phyloP scores from a whole-genome alignment of 2,797 vertebrate genomes.

The Chaetodon trifasciatus region DNA sequence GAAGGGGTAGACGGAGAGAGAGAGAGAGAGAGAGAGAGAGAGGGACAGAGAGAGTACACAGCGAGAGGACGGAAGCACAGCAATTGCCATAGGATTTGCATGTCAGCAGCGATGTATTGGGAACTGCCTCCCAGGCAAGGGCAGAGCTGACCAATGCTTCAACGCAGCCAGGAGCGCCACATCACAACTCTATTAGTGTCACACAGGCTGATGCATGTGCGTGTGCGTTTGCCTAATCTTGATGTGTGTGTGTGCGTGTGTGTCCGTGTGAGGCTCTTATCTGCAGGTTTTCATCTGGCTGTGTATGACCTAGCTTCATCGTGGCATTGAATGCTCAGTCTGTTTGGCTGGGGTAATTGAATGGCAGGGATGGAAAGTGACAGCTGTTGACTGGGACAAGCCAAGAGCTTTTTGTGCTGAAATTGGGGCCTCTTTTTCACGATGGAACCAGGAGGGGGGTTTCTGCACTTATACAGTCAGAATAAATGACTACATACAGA shows the following conservation, averaged over 20 bases:
- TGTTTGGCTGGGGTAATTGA: conserved; percentile 49
- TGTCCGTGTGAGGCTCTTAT: conserved; percentile 52
- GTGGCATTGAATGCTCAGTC: conserved; percentile 38
- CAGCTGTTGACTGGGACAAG: conserved; percentile 66
- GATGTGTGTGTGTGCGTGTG: conserved; percentile 27
- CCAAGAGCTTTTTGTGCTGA: conserved; percentile 49
- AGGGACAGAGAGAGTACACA: conserved; percentile 42
- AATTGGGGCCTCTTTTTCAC: conserved; percentile 32
- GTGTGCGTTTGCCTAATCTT: conserved; percentile 33
- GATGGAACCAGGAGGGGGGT: conserved; percentile 10
- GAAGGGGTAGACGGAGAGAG: conserved; percentile 42
- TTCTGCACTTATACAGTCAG: conserved; percentile 37
- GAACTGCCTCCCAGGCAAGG: conserved; percentile 78
- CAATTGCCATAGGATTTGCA: conserved; percentile 82
- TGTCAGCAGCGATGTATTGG: conserved; percentile 78
- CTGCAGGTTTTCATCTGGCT: conserved; percentile 67
- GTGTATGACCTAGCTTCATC: conserved; percentile 59
- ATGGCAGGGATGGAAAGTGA: conserved; percentile 62
- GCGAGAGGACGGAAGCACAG: conserved; percentile 60
- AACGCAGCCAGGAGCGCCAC: conserved; percentile 53
- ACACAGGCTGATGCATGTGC: conserved; percentile 43
- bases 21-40: conserved; percentile 39
- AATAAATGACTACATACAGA: conserved; percentile 40
- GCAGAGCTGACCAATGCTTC: conserved; percentile 66
- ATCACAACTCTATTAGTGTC: conserved; percentile 66